These are phyloP conservation scores for Octodonta nipae DNA, from an alignment of 2,888 invertebrate genomes.

Conservation along the genomic window DNA sequence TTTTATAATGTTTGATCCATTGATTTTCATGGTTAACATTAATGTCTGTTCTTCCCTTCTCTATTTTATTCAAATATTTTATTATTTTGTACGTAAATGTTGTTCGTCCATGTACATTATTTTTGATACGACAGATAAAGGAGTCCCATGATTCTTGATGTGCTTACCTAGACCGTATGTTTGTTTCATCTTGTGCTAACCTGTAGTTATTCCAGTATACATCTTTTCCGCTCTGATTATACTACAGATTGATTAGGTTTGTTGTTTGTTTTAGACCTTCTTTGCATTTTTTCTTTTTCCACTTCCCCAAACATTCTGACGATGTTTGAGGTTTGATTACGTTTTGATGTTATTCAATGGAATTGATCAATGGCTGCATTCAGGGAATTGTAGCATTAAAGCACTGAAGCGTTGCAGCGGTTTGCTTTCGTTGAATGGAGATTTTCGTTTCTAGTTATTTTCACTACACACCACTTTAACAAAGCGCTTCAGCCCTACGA, in stretches of 20 bases:
- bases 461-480: no score
- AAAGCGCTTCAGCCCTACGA: no score
- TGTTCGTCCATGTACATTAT: slow-evolving; percentile 1
- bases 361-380: no score
- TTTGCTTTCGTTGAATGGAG: no score
- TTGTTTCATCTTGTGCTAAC: not conserved
- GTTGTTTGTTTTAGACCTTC: not conserved
- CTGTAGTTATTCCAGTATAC: not conserved
- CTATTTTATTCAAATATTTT: no score
- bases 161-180: not conserved
- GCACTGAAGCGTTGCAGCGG: no score
- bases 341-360: not conserved
- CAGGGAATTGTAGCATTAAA: no score
- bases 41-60: not conserved
- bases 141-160: not conserved
- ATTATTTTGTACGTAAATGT: not conserved
- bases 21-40: slow-evolving; percentile 1
- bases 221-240: slow-evolving; percentile 1
- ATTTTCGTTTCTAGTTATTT: no score
- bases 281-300: slow-evolving; percentile 1
- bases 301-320: not conserved
- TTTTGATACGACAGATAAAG: not conserved
- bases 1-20: slow-evolving; percentile 1
- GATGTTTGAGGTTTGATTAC: not conserved
- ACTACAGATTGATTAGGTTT: slow-evolving; percentile 1